phyloP scores from a whole-genome alignment of 1,140 invertebrate genomes.

The Drosophila pseudoananassae region DNA sequence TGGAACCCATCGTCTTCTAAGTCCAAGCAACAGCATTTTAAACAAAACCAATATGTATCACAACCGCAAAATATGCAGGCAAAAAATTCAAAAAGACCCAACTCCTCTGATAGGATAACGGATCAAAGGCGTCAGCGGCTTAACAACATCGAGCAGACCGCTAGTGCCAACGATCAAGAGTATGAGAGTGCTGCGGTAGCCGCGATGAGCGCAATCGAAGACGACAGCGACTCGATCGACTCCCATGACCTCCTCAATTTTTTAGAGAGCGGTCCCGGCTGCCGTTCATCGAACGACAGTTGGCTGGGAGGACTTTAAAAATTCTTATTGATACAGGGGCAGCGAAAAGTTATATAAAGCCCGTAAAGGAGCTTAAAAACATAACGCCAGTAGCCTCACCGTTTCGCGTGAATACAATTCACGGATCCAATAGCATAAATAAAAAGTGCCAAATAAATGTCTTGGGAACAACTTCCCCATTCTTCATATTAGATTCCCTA shows the following conservation, averaged over 20 bases:
- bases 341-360: slow-evolving; percentile 2
- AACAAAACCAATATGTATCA: no score
- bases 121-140: background rate
- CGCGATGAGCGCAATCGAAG: background rate
- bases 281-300: background rate
- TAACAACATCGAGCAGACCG: background rate
- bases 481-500: slow-evolving; percentile 1
- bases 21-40: no score
- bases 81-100: no score
- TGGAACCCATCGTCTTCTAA: no score
- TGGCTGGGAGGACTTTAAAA: background rate
- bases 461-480: slow-evolving; percentile 1
- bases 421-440: background rate
- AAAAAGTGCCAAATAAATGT: background rate
- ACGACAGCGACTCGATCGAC: background rate
- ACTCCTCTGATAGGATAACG: no score
- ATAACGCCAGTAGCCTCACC: slow-evolving; percentile 1
- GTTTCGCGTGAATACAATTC: background rate
- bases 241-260: background rate
- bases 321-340: slow-evolving; percentile 1
- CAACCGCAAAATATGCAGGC: no score
- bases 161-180: background rate
- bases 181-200: background rate
- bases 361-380: slow-evolving; percentile 2
- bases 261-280: background rate